These are phyloP conservation scores for Harmothoe impar DNA, from an alignment of 2,888 invertebrate genomes.

Conservation along the genomic window DNA sequence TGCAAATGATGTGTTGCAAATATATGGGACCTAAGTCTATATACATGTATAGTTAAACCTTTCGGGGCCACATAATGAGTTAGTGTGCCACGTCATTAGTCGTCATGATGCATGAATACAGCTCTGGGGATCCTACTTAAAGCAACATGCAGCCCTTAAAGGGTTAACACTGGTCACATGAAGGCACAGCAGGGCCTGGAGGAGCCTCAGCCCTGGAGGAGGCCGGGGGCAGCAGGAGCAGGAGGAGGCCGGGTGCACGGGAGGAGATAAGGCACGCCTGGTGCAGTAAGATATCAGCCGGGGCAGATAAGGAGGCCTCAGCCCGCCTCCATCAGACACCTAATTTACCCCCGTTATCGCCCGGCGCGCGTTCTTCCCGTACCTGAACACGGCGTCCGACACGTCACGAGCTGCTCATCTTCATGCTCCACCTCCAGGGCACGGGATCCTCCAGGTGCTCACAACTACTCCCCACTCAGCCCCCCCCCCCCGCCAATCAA, in stretches of 20 bases:
- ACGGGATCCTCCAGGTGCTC: not conserved
- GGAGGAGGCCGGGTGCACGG: not conserved
- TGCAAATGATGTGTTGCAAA: too few relatives aligned
- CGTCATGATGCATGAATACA: too few relatives aligned
- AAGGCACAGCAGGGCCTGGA: too few relatives aligned
- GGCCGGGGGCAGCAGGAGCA: not conserved
- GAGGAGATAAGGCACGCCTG: conserved; percentile 26
- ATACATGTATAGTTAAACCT: too few relatives aligned
- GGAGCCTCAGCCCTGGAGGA: not conserved
- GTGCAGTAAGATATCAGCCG: not conserved
- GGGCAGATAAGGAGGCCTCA: not conserved
- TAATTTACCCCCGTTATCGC: conserved; percentile 55
- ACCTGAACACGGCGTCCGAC: conserved; percentile 3
- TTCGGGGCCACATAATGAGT: too few relatives aligned
- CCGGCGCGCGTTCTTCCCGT: conserved; percentile 35
- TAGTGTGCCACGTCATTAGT: too few relatives aligned
- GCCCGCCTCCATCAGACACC: conserved; percentile 43
- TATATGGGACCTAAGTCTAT: too few relatives aligned
- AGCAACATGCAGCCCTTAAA: too few relatives aligned
- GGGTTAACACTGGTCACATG: too few relatives aligned
- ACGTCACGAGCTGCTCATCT: not conserved
- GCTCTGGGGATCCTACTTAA: too few relatives aligned
- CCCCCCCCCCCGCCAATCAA: too few relatives aligned
- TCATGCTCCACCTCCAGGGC: conserved; percentile 19
- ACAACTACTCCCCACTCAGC: too few relatives aligned